Percentiles rank a stretch among this genome's conserved stretches.
Conservation (phyloP, 2,888 invertebrate species). For the Crepidodera aurea region DNA sequence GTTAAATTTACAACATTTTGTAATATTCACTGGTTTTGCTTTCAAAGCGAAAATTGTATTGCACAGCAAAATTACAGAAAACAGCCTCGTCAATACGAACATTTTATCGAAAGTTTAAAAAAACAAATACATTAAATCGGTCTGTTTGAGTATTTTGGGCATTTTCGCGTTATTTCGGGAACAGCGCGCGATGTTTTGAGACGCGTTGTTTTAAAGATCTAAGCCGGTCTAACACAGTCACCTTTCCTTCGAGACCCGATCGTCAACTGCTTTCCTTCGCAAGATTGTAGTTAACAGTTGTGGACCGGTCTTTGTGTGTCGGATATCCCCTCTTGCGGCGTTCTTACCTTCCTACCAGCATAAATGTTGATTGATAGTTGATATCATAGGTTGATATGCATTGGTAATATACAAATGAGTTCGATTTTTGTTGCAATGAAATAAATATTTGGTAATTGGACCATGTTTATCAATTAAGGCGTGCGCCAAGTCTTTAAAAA, state of each 20-base stretch:
- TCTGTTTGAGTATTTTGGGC: background rate
- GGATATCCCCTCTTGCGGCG: slow-evolving; percentile 38
- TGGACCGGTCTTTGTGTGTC: slow-evolving; percentile 41
- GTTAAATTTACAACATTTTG: slow-evolving; percentile 50
- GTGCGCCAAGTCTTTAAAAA: too few species aligned
- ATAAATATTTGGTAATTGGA: too few species aligned
- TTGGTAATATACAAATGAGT: background rate
- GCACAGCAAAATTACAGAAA: slow-evolving; percentile 18
- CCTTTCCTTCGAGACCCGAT: slow-evolving; percentile 36
- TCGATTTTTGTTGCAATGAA: too few species aligned
- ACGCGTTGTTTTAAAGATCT: slow-evolving; percentile 31
- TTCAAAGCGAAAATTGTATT: slow-evolving; percentile 11
- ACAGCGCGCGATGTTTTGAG: slow-evolving; percentile 20
- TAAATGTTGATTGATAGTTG: background rate
- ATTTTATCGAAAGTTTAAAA: slow-evolving; percentile 22
- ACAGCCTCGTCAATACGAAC: slow-evolving; percentile 13
- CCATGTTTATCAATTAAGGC: too few species aligned
- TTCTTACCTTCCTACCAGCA: slow-evolving; percentile 35
- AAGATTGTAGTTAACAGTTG: slow-evolving; percentile 43
- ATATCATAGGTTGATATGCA: background rate
- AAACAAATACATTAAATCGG: slow-evolving; percentile 1
- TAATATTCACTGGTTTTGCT: slow-evolving; percentile 45
- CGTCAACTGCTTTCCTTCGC: slow-evolving; percentile 47
- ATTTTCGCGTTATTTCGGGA: background rate
- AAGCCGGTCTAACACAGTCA: background rate